These are phyloP conservation scores for Tetragonisca angustula DNA, from an alignment of 2,888 invertebrate genomes.

Conservation along the genomic window DNA sequence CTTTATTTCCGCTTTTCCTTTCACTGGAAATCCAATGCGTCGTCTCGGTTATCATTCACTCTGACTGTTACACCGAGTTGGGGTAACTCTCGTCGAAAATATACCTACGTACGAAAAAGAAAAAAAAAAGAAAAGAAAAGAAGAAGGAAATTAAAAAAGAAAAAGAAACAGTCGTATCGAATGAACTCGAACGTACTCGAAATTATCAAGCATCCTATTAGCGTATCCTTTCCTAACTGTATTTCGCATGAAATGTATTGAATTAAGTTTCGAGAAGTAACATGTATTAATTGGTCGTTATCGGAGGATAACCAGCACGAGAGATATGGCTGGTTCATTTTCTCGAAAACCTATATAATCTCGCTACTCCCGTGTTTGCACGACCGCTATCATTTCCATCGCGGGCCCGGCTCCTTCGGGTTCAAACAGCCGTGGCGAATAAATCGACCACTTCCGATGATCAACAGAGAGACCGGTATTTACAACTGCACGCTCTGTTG, in stretches of 20 bases:
- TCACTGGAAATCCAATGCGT: slow-evolving; percentile 33
- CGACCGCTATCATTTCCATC: slow-evolving; percentile 7
- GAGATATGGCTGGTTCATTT: not conserved
- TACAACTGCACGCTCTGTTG: slow-evolving; percentile 19
- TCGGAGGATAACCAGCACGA: not conserved
- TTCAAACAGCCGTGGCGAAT: slow-evolving; percentile 25
- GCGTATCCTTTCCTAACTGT: too few species aligned
- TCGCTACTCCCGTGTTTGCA: not conserved
- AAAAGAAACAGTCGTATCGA: not conserved
- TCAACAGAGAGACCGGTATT: slow-evolving; percentile 14
- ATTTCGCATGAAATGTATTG: not conserved
- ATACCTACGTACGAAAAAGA: too few species aligned
- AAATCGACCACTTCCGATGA: slow-evolving; percentile 55
- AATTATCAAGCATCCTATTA: not conserved
- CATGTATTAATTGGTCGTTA: not conserved
- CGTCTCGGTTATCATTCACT: too few species aligned
- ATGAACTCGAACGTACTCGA: not conserved
- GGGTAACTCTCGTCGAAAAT: too few species aligned
- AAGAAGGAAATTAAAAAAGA: not conserved
- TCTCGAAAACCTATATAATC: slow-evolving; percentile 12
- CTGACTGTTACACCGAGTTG: too few species aligned
- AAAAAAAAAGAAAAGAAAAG: not conserved
- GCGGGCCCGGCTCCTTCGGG: slow-evolving; percentile 7
- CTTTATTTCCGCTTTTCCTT: slow-evolving; percentile 43
- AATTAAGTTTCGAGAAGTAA: not conserved